Evolutionary conservation across 2,888 invertebrate species (phyloP).

Genomic region (Nomada fabriciana): DNA sequence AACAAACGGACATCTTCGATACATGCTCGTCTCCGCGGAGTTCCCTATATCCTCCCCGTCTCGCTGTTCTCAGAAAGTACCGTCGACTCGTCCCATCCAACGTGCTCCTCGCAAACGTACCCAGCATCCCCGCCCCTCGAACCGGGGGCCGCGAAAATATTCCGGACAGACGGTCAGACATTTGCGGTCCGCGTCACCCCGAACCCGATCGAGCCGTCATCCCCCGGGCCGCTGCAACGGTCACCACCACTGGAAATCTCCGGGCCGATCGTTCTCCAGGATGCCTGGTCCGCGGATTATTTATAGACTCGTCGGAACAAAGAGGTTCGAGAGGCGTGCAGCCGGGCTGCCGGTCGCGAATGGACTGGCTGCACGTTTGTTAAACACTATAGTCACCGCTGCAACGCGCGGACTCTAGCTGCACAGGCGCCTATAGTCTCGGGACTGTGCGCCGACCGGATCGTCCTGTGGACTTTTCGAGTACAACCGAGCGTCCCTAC

Average conservation of each 20-base stretch:
- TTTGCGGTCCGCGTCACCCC: too few species aligned
- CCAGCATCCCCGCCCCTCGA: neutral
- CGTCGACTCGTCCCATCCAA: neutral
- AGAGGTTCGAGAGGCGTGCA: constrained; percentile 75
- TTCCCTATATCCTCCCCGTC: too few species aligned
- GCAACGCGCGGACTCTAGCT: constrained; percentile 75
- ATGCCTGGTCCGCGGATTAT: constrained; percentile 32
- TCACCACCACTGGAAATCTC: neutral
- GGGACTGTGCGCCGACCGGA: constrained; percentile 1
- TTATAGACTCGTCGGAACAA: constrained; percentile 64
- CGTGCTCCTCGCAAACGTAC: neutral
- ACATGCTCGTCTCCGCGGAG: too few species aligned
- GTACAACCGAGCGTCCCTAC: neutral
- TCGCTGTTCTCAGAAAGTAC: too few species aligned
- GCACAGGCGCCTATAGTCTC: constrained; percentile 69
- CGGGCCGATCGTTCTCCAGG: constrained; percentile 22
- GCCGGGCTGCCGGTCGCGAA: constrained; percentile 81
- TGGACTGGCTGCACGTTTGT: constrained; percentile 76
- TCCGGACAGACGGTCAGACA: neutral
- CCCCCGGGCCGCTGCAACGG: too few species aligned
- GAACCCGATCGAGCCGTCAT: too few species aligned
- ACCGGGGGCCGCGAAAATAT: neutral
- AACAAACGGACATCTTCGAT: too few species aligned
- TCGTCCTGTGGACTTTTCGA: constrained; percentile 32
- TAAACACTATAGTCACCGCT: constrained; percentile 74